Evolutionary conservation across 2,797 vertebrate species (phyloP), one percentile per base, ranked within the genome.

Genomic region (Takifugu ocellatus): DNA sequence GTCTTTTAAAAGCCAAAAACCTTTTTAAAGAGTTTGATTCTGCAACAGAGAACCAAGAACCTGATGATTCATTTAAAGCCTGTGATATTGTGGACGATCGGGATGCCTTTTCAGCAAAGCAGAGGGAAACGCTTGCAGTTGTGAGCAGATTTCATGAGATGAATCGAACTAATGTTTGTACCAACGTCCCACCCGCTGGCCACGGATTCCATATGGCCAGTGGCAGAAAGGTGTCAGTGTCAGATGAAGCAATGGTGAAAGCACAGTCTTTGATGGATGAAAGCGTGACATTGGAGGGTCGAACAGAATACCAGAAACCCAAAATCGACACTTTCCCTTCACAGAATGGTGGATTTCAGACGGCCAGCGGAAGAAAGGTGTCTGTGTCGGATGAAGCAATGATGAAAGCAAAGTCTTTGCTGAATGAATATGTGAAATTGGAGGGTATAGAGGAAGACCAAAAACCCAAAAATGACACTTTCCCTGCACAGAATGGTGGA

Each of bases 321-420:
- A 63, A 51, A 17, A n/a, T 33, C 45, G 54, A 85, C 78, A 77
- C 8, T 87, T 88, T 82, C 85, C 67, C 58, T 80, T 84, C 42
- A 39, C 60, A 52, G 10, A 66, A 14, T 0, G 2, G 12, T 44
- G 82, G 77, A 47, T 87, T 87, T 81, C 70, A 81, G 51, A 84
- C 92, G 58, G 92, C 90, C 72, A 88, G 89, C 54, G 91, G 91
- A 51, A 91, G 91, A 68, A 83, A 53, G 0, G 90, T 93, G 10
- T 65, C 55, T 0, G 56, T 94, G 54, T 94, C 92, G 25, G 74
- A 91, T 75, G 86, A 73, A 8, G 84, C 91, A 29, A 72, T 93
- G 48, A 31, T 79, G 49, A 92, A 90, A 86, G 92, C 89, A 51
- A 92, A 88, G 53, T 74, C 74, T 25, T 66, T 91, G 21, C 81